Percentiles rank a stretch among this genome's conserved stretches.
phyloP scores from a whole-genome alignment of 2,888 invertebrate species.

The Harpalus rubripes region DNA sequence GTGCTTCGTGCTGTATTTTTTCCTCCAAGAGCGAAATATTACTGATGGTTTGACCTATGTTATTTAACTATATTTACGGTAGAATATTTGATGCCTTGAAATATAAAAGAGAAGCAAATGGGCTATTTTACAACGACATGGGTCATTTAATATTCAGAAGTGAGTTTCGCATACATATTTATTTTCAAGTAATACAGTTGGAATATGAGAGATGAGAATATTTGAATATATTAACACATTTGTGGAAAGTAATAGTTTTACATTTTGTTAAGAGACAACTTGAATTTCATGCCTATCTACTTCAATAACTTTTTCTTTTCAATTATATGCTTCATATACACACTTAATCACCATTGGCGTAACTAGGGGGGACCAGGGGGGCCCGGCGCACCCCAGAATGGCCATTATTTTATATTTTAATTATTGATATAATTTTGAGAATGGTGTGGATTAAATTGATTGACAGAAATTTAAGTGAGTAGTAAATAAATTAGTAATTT shows the following conservation, averaged over 20 bases:
- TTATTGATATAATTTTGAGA: no score
- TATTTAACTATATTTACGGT: conserved; percentile 43
- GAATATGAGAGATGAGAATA: not conserved
- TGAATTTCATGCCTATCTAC: not conserved
- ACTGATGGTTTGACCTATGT: conserved; percentile 26
- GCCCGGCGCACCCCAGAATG: no score
- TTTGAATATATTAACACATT: not conserved
- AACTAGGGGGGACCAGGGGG: no score
- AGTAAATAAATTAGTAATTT: no score
- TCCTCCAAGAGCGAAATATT: conserved; percentile 30
- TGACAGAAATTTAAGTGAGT: no score
- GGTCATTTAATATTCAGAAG: conserved; percentile 22
- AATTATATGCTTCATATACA: not conserved
- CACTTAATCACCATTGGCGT: no score
- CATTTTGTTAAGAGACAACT: not conserved
- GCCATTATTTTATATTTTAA: no score
- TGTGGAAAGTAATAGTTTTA: not conserved
- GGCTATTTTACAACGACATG: conserved; percentile 18
- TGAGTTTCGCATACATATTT: conserved; percentile 9
- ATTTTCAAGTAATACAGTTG: not conserved
- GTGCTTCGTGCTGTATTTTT: conserved; percentile 28
- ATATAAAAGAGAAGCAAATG: conserved; percentile 19
- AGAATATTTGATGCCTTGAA: conserved; percentile 15
- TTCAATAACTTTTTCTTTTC: not conserved
- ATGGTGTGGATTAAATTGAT: no score